phyloP scores from a whole-genome alignment of 2,888 invertebrate species.

The Luperina nickerlii region DNA sequence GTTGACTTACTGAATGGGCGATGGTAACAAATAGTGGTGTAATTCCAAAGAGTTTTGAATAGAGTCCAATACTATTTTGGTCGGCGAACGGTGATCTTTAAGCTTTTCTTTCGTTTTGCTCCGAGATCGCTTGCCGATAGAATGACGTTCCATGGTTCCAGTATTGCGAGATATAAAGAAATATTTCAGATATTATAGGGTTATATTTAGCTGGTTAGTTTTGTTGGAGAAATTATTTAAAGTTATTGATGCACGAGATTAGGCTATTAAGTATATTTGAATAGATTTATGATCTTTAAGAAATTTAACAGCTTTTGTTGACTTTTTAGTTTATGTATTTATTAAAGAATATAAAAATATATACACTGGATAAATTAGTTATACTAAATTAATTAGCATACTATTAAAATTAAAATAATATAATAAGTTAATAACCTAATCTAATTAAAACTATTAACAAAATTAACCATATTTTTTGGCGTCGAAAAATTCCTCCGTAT shows the following conservation, averaged over 20 bases:
- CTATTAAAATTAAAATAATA: not conserved
- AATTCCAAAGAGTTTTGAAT: conserved; percentile 90
- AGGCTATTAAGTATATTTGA: conserved; percentile 5
- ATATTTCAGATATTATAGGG: conserved; percentile 61
- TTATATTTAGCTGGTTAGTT: conserved; percentile 54
- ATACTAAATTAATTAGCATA: not conserved
- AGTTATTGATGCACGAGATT: conserved; percentile 29
- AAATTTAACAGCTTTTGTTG: conserved; percentile 1
- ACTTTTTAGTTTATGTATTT: not conserved
- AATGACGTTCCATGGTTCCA: conserved; percentile 72
- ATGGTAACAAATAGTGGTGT: conserved; percentile 87
- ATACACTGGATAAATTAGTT: too few relatives aligned
- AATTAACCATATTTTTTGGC: not conserved
- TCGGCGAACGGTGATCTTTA: conserved; percentile 85
- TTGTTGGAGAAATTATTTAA: conserved; percentile 23
- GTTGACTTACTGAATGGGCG: conserved; percentile 89
- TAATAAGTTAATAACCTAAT: not conserved
- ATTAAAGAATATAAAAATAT: too few relatives aligned
- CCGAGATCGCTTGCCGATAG: conserved; percentile 77
- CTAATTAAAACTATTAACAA: not conserved
- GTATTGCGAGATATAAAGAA: conserved; percentile 65
- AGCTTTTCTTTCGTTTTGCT: conserved; percentile 84
- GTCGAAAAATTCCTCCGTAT: not conserved
- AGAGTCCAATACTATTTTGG: conserved; percentile 89
- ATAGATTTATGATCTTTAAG: conserved; percentile 2